Evolutionary conservation across 2,888 invertebrate genomes (phyloP), one percentile per base, ranked within the genome.

Genomic region (Erannis defoliaria): DNA sequence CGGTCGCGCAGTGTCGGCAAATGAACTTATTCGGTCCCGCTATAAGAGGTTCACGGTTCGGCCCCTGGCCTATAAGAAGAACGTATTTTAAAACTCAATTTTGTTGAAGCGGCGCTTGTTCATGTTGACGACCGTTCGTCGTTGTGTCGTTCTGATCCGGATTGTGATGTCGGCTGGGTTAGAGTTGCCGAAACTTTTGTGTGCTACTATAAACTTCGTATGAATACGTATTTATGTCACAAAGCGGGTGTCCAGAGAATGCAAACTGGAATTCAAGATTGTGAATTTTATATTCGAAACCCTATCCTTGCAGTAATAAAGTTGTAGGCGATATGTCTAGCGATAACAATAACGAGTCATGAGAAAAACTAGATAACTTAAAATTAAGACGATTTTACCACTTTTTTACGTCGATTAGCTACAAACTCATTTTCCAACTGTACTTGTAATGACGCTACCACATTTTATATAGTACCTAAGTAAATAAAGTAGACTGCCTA

Each of bases 61-160:
- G n/a, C n/a, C 19, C 6, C 46, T 23, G 6, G 46, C 46, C 8
- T n/a, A 23, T 38, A 5, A 5, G 5, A 31, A 23, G 14, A 18
- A 18, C 19, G 48, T 42, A n/a, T 42, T 56, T 58, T 37, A 45
- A 45, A 45, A 45, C 29, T 48, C 31, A 21, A 46, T 46, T 55
- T 46, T 37, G 21, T 37, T n/a, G 37, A 31, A 31, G n/a, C 31
- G 18, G 19, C 31, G 31, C 9, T 8, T 33, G n/a, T 33, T 31
- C 46, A 46, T 12, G 46, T n/a, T 46, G 31, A 33, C 18, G 46
- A 46, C 19, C 46, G n/a, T n/a, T n/a, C n/a, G n/a, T n/a, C n/a
- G n/a, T n/a, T n/a, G n/a, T n/a, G n/a, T 31, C 46, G 10, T 31
- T 45, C 19, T 33, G 26, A 45, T 45, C 45, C 26, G 26, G 3